Evolutionary conservation across 2,888 invertebrate genomes (phyloP), one percentile per base, ranked within the genome.

Genomic region (Pristionchus exspectatus): DNA sequence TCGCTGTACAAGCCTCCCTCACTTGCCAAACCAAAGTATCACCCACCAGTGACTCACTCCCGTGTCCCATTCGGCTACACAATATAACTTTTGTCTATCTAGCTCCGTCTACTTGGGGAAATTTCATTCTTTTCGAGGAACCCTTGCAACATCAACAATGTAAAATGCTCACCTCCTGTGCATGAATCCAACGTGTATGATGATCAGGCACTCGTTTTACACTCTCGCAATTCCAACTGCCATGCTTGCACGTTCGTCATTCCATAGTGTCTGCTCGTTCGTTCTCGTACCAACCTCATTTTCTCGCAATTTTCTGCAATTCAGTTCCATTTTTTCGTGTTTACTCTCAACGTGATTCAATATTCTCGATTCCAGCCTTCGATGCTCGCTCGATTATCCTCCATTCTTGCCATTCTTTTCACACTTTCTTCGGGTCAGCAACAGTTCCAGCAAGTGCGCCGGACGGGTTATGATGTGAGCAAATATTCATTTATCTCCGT

Each of bases 381-480:
- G 44, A 50, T 50, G 44, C 44, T 50, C 44, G 44, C 14, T 33
- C 63, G 63, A 63, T n/a, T 63, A 63, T 12, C 12, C 27, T 27
- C 30, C 16, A 1, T 30, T 14, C 81, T 81, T 81, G 81, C 81
- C 81, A 81, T 2, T 81, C 44, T 81, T n/a, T 54, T 50, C 27
- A 14, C 10, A 14, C 7, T 81, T n/a, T 24, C 50, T 16, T 12
- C 81, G 81, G 81, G 50, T 50, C 81, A 81, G 27, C 81, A 81
- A n/a, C 81, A 81, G 81, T 81, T 81, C 27, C 81, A 81, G 50
- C 81, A 81, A 81, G 81, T 81, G 44, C 44, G 81, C 10, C 24
- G 50, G 50, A 81, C 81, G 27, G 54, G 81, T 50, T 81, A 81
- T 44, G 81, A 81, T 81, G 81, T 81, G n/a, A 50, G 81, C 9